Conservation (phyloP, 2,888 invertebrate genomes). For the Pristionchus maxplancki region DNA sequence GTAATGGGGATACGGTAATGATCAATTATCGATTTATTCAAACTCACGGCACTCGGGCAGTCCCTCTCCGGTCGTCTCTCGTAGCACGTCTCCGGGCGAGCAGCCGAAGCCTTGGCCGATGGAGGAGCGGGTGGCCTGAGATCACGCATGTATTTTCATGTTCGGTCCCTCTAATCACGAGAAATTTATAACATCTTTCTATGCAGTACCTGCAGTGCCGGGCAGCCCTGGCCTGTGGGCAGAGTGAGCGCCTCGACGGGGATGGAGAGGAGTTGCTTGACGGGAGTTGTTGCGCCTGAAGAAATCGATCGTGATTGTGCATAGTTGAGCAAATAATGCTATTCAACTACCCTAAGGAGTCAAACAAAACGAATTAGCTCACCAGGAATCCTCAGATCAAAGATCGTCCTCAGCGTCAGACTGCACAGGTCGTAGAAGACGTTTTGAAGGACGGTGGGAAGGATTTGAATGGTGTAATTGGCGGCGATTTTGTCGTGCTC, state of each 20-base stretch:
- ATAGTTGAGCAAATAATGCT: too few species aligned
- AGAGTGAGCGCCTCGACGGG: constrained; percentile 68
- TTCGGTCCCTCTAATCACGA: too few species aligned
- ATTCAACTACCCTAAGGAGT: too few species aligned
- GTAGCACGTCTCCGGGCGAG: constrained; percentile 92
- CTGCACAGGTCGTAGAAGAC: constrained; percentile 95
- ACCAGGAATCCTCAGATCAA: constrained; percentile 93
- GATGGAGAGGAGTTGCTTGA: constrained; percentile 67
- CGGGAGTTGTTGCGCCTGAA: constrained; percentile 70
- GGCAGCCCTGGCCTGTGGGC: constrained; percentile 7
- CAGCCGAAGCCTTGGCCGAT: constrained; percentile 92
- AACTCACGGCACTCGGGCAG: constrained; percentile 91
- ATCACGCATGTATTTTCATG: too few species aligned
- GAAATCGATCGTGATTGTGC: not conserved
- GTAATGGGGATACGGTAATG: not conserved
- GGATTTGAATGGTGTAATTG: constrained; percentile 90
- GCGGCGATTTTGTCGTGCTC: constrained; percentile 81
- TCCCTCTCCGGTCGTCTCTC: constrained; percentile 88
- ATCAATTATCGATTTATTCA: not conserved
- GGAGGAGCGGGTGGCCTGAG: constrained; percentile 82
- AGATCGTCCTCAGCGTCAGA: constrained; percentile 92
- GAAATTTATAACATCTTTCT: too few species aligned
- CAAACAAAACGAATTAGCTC: too few species aligned
- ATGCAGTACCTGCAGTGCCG: constrained; percentile 54
- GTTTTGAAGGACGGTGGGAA: constrained; percentile 90